Conservation (phyloP, 2,797 vertebrate species). For the Steatocranus sp. region DNA sequence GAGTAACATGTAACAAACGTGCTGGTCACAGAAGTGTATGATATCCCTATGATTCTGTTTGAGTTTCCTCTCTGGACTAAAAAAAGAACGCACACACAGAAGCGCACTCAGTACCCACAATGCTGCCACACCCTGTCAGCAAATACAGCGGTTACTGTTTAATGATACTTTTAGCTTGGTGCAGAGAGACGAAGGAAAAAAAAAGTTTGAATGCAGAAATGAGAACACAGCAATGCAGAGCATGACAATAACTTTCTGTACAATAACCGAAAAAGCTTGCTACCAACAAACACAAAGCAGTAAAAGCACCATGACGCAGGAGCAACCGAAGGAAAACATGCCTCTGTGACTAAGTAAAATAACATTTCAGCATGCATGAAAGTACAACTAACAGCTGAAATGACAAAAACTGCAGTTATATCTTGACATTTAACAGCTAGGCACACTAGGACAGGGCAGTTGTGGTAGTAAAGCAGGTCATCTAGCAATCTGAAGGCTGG, state of each 20-base stretch:
- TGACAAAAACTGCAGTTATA: not conserved
- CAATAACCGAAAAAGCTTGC: not conserved
- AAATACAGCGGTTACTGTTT: conserved; percentile 48
- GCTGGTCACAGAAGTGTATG: not conserved
- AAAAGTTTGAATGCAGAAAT: not conserved
- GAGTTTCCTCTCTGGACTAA: conserved; percentile 38
- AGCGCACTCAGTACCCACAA: conserved; percentile 25
- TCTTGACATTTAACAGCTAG: not conserved
- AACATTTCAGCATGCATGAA: not conserved
- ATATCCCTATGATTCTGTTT: conserved; percentile 27
- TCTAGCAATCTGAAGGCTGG: not conserved
- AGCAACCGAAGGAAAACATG: not conserved
- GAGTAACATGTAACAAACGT: conserved; percentile 8
- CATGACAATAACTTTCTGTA: not conserved
- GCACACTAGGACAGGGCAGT: not conserved
- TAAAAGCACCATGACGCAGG: not conserved
- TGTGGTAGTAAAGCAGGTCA: not conserved
- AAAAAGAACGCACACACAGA: conserved; percentile 36
- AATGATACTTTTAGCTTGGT: conserved; percentile 27
- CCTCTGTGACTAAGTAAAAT: not conserved
- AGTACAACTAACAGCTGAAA: not conserved
- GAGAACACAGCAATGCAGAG: not conserved
- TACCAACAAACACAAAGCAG: not conserved
- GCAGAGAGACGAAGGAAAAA: not conserved
- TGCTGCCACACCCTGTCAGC: conserved; percentile 62